Evolutionary conservation across 2,888 invertebrate genomes (phyloP).

Genomic region (Ditylenchus weischeri): DNA sequence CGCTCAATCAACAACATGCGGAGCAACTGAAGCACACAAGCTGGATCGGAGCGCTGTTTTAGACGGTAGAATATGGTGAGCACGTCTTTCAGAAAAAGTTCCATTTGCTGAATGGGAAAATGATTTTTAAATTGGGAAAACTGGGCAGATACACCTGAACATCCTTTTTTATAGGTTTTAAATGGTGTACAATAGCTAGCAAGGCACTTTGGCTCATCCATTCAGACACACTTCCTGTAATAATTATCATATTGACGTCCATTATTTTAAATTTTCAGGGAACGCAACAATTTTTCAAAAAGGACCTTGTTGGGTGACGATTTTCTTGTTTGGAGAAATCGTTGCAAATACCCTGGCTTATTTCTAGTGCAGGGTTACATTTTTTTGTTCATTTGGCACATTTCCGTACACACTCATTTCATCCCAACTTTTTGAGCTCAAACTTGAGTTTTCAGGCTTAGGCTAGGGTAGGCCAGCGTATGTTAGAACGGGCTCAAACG

Average conservation of each 20-base stretch:
- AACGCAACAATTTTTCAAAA: too few relatives aligned
- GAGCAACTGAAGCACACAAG: constrained; percentile 20
- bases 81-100: constrained; percentile 21
- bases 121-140: background rate
- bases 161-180: constrained; percentile 24
- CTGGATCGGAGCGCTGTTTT: constrained; percentile 1
- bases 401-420: too few relatives aligned
- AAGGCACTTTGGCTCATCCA: constrained; percentile 29
- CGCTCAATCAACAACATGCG: constrained; percentile 25
- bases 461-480: too few relatives aligned
- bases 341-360: too few relatives aligned
- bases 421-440: too few relatives aligned
- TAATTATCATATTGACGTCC: background rate
- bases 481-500: too few relatives aligned
- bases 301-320: too few relatives aligned
- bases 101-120: constrained; percentile 17
- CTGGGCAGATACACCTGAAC: constrained; percentile 3
- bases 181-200: constrained; percentile 18
- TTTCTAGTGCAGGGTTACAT: too few relatives aligned
- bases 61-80: background rate
- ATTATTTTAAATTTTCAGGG: too few relatives aligned
- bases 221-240: constrained; percentile 25
- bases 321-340: too few relatives aligned
- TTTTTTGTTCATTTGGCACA: too few relatives aligned
- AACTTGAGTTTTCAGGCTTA: too few relatives aligned